Conservation (phyloP, 30 jellyfish, hydroid and myxozoan genomes). For the Mastigias papua region DNA sequence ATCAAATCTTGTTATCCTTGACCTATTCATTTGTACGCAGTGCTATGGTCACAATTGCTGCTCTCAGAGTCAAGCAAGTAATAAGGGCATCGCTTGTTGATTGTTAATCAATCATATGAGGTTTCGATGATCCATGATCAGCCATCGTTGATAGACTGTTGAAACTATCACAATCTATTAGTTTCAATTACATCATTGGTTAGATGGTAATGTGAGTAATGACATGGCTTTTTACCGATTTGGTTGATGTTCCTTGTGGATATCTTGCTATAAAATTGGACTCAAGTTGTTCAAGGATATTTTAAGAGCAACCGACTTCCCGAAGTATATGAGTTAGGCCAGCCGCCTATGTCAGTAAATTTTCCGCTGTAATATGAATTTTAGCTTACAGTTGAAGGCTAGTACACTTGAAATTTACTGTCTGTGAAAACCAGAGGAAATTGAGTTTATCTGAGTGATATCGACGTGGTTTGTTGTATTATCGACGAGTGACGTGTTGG, state of each 20-base stretch:
- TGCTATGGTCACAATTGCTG: neutral
- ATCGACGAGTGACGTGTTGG: constrained; percentile 45
- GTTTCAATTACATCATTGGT: neutral
- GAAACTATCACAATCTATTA: neutral
- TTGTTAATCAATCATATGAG: neutral
- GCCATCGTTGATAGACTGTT: neutral
- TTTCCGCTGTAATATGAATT: neutral
- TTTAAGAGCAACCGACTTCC: neutral
- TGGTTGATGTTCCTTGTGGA: neutral
- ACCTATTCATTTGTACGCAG: neutral
- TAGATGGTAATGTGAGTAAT: neutral
- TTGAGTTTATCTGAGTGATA: neutral
- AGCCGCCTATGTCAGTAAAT: neutral
- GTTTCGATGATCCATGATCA: neutral
- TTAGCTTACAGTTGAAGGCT: neutral
- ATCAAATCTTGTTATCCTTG: neutral
- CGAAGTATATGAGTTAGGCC: neutral
- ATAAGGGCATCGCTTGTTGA: neutral
- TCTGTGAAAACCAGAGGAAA: constrained; percentile 47
- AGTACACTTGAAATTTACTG: constrained; percentile 1
- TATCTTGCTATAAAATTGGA: neutral
- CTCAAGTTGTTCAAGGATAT: neutral
- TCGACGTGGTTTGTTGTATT: constrained; percentile 7
- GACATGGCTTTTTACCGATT: neutral
- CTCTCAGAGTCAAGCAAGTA: neutral